Percentiles rank a stretch among this genome's conserved stretches.
Conservation (phyloP, 2,113 vertebrate genomes). For the Trichechus manatus region DNA sequence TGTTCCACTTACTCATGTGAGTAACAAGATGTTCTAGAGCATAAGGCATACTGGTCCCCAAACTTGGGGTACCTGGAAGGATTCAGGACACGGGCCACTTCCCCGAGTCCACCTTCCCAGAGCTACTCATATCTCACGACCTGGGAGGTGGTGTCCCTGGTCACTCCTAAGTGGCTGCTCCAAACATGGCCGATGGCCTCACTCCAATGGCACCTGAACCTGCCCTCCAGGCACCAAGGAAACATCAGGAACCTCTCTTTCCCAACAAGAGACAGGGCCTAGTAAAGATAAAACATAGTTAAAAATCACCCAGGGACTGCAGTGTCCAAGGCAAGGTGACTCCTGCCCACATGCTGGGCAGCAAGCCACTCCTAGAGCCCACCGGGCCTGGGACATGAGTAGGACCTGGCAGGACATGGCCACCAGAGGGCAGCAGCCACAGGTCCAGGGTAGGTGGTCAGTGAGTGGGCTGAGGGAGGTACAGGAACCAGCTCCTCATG, state of each 20-base stretch:
- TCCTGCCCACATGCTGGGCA: not conserved
- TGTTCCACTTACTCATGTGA: not conserved
- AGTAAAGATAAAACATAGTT: not conserved
- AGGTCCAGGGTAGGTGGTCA: too few relatives aligned
- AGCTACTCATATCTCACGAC: too few relatives aligned
- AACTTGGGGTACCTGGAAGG: too few relatives aligned
- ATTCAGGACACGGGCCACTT: too few relatives aligned
- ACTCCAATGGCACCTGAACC: too few relatives aligned
- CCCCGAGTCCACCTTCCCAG: too few relatives aligned
- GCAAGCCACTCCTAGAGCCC: not conserved
- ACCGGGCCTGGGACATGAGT: too few relatives aligned
- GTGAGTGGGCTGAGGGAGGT: rapidly evolving
- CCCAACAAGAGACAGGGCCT: not conserved
- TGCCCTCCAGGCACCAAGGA: too few relatives aligned
- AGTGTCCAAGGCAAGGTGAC: not conserved
- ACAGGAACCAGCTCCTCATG: too few relatives aligned
- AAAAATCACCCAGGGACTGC: not conserved
- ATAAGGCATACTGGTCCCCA: not conserved
- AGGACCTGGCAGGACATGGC: not conserved
- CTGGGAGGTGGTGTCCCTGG: not conserved
- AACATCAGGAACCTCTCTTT: not conserved
- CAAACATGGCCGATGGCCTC: not conserved
- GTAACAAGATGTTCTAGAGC: not conserved
- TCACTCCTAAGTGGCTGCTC: not conserved
- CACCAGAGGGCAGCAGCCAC: not conserved